phyloP scores from a whole-genome alignment of 2,888 invertebrate genomes.

The Mythimna lalbum region DNA sequence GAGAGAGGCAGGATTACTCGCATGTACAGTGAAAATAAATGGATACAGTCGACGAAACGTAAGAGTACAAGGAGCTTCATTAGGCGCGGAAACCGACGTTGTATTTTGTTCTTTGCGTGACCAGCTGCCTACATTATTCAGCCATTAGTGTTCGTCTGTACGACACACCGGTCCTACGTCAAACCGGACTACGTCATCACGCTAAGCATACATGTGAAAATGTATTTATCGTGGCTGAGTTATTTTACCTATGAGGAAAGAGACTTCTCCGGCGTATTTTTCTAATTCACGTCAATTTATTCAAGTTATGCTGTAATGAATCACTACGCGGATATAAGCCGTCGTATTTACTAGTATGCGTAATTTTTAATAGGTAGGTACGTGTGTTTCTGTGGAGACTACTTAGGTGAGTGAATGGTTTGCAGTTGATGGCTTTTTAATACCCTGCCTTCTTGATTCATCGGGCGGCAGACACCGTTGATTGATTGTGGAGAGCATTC shows the following conservation, averaged over 20 bases:
- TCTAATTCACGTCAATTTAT: conserved; percentile 21
- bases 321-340: conserved; percentile 40
- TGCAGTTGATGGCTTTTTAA: conserved; percentile 77
- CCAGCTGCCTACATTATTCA: conserved; percentile 80
- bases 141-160: conserved; percentile 75
- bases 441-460: conserved; percentile 73
- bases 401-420: conserved; percentile 53
- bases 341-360: conserved; percentile 29
- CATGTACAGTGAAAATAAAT: conserved; percentile 66
- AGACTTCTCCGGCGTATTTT: conserved; percentile 6
- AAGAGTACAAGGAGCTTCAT: conserved; percentile 72
- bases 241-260: conserved; percentile 35
- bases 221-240: conserved; percentile 10
- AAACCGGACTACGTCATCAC: conserved; percentile 67
- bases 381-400: conserved; percentile 36
- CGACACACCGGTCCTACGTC: conserved; percentile 63
- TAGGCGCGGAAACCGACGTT: conserved; percentile 73
- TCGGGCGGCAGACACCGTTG: conserved; percentile 68
- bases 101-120: conserved; percentile 79
- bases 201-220: conserved; percentile 16
- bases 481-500: conserved; percentile 71
- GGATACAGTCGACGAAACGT: conserved; percentile 66
- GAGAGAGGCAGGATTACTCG: conserved; percentile 55
- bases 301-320: conserved; percentile 36
- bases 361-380: conserved; percentile 47